These are phyloP conservation scores for Drosophila formosana DNA, from an alignment of 2,888 invertebrate genomes.

Conservation along the genomic window DNA sequence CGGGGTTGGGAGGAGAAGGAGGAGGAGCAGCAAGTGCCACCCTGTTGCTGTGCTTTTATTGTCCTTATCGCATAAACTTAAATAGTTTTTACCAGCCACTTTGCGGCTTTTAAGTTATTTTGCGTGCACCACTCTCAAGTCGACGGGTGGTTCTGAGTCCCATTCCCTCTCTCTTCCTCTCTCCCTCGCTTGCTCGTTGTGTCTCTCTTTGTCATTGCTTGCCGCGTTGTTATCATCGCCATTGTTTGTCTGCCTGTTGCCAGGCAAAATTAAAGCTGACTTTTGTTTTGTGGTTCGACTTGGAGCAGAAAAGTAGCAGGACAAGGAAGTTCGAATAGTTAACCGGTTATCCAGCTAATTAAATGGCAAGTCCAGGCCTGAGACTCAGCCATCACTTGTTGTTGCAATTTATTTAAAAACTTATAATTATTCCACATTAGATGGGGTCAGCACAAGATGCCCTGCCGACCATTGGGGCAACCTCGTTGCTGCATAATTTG, in stretches of 20 bases:
- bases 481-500: slow-evolving; percentile 64
- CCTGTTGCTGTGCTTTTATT: slow-evolving; percentile 67
- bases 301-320: slow-evolving; percentile 1
- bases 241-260: slow-evolving; percentile 34
- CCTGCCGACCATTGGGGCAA: not conserved
- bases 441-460: slow-evolving; percentile 22
- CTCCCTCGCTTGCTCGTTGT: not conserved
- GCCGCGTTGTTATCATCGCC: slow-evolving; percentile 2
- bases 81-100: slow-evolving; percentile 80
- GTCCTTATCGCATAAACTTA: slow-evolving; percentile 80
- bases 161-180: not conserved
- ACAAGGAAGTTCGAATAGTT: slow-evolving; percentile 39
- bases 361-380: slow-evolving; percentile 46
- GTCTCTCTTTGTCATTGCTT: not conserved
- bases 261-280: slow-evolving; percentile 48
- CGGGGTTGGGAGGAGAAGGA: not conserved
- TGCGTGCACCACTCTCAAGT: slow-evolving; percentile 73
- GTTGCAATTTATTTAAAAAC: slow-evolving; percentile 55
- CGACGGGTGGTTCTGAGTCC: slow-evolving; percentile 16
- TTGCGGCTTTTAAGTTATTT: slow-evolving; percentile 81
- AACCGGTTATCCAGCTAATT: slow-evolving; percentile 61
- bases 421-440: slow-evolving; percentile 49
- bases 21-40: slow-evolving; percentile 5
- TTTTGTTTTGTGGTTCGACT: slow-evolving; percentile 23
- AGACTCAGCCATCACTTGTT: slow-evolving; percentile 12